phyloP scores from a whole-genome alignment of 2,113 vertebrate species.

The Tricholaema leucomelas region DNA sequence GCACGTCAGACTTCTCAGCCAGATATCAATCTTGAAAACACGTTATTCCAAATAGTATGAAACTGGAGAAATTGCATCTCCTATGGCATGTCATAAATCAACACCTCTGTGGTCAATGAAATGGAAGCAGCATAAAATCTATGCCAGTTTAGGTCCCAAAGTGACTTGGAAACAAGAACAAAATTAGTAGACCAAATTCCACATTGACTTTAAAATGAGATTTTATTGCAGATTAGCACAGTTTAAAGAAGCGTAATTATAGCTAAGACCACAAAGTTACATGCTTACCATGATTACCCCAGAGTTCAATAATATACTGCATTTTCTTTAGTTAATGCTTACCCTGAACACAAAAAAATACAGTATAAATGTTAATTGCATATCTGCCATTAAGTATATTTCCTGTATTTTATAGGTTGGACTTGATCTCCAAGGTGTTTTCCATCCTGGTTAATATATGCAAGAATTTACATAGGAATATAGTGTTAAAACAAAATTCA shows the following conservation, averaged over 20 bases:
- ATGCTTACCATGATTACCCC: neutral
- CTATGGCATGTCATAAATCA: neutral
- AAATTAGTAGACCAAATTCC: neutral
- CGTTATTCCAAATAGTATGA: neutral
- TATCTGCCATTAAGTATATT: neutral
- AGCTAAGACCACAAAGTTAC: neutral
- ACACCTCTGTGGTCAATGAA: neutral
- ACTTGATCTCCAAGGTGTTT: too few species aligned
- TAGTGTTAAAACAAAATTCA: neutral
- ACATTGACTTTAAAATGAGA: neutral
- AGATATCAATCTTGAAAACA: neutral
- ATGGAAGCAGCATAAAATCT: neutral
- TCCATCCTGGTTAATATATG: neutral
- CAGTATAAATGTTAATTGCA: neutral
- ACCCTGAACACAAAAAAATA: neutral
- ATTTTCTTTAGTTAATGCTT: slow-evolving; percentile 5
- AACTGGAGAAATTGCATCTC: neutral
- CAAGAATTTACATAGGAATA: neutral
- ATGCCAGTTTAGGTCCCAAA: neutral
- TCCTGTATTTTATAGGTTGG: neutral
- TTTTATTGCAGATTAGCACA: slow-evolving; percentile 1
- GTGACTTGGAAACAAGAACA: neutral
- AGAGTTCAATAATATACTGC: neutral
- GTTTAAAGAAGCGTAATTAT: neutral
- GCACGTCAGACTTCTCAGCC: neutral